Conservation (phyloP, 53 echinoderm and acorn worm genomes). For the Pentamera pediparva region DNA sequence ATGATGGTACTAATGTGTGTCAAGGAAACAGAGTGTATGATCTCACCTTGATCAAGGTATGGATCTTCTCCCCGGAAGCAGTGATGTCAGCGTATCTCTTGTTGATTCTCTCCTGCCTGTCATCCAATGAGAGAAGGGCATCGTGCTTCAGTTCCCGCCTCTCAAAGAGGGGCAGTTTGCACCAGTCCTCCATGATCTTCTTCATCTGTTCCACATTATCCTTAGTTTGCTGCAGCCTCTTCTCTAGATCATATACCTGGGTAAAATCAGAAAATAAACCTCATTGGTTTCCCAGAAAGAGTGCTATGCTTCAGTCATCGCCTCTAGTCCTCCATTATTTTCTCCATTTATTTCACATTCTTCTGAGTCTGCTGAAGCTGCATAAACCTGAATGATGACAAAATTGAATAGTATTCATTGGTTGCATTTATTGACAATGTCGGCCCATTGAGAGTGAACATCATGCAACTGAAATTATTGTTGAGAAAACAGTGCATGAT, state of each 20-base stretch:
- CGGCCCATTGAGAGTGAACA: neutral
- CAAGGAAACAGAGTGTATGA: too few relatives aligned
- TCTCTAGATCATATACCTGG: conserved; percentile 69
- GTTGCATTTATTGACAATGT: too few relatives aligned
- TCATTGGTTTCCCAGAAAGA: too few relatives aligned
- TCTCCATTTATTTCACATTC: too few relatives aligned
- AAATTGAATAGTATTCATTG: too few relatives aligned
- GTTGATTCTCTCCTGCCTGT: conserved; percentile 64
- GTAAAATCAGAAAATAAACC: too few relatives aligned
- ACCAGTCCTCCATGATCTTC: conserved; percentile 94
- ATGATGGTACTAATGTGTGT: neutral
- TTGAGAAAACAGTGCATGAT: neutral
- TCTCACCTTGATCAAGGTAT: conserved; percentile 71
- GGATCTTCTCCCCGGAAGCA: conserved; percentile 77
- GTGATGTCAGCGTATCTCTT: conserved; percentile 80
- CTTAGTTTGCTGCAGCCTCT: conserved; percentile 81
- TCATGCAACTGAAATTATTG: neutral
- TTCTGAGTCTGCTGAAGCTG: too few relatives aligned
- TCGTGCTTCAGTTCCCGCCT: conserved; percentile 85
- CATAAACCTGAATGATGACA: too few relatives aligned
- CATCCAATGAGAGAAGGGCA: conserved; percentile 75
- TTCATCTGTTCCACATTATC: conserved; percentile 86
- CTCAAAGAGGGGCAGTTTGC: conserved; percentile 77
- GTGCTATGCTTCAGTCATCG: too few relatives aligned
- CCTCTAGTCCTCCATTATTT: too few relatives aligned